A percentile compares a stretch with the other conserved stretches of the same genome.
phyloP scores from a whole-genome alignment of 1,140 invertebrate genomes.

The Heliconius nattereri region DNA sequence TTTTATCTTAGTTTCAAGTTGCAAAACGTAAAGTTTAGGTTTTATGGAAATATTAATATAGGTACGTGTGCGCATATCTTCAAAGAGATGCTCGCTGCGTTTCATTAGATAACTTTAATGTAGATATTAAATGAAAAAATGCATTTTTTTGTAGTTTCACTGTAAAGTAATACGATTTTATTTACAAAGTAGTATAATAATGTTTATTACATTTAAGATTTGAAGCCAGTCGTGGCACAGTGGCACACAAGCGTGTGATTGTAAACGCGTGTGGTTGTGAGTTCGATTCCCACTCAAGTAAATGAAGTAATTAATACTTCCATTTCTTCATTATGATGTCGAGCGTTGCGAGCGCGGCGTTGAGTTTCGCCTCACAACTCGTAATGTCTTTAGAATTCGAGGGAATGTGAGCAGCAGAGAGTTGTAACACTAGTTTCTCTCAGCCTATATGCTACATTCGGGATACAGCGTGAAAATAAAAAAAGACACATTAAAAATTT shows the following conservation, averaged over 20 bases:
- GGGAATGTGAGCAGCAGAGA: fast-evolving
- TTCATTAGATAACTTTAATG: conserved; percentile 42
- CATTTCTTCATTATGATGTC: too few relatives aligned
- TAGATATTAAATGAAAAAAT: conserved; percentile 32
- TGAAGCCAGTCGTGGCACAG: background rate
- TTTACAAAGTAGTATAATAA: background rate
- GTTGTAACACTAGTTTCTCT: too few relatives aligned
- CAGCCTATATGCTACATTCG: too few relatives aligned
- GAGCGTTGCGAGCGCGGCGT: too few relatives aligned
- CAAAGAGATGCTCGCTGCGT: conserved; percentile 36
- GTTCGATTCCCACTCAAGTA: too few relatives aligned
- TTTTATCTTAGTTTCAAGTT: conserved; percentile 25
- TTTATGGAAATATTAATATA: conserved; percentile 29
- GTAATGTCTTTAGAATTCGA: too few relatives aligned
- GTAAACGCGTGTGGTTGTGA: too few relatives aligned
- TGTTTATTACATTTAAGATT: background rate
- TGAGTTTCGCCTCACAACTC: too few relatives aligned
- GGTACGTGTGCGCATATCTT: conserved; percentile 29
- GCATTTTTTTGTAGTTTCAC: conserved; percentile 23
- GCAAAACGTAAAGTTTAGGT: conserved; percentile 17
- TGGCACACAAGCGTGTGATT: too few relatives aligned
- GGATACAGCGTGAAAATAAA: too few relatives aligned
- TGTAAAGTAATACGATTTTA: background rate
- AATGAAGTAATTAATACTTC: too few relatives aligned
- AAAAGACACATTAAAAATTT: too few relatives aligned